Base-by-base conservation (phyloP, 2,113 vertebrate species). In the pig (Sus scrofa) region DNA sequence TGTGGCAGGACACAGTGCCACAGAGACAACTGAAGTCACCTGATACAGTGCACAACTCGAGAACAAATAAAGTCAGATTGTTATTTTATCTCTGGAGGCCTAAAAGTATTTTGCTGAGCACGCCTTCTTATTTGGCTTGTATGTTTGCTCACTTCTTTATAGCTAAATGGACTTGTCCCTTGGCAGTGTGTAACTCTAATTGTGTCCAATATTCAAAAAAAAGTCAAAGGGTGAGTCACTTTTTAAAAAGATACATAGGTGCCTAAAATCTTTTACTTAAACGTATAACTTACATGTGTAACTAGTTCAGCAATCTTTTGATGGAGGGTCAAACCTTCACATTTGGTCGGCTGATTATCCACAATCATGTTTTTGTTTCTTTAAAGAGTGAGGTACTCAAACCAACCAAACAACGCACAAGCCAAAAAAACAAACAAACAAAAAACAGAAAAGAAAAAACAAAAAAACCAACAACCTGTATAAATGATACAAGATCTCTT, bases 1-100 rank as follows among this genome's bases (percentile, higher is more conserved):
- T 71, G 81, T 50, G 86, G 93, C 63, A 5, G 22, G 54, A 96
- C 97, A 54, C 12, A 0, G 3, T 30, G 94, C 96, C 92, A 60
- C 0, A 19, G 73, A 84, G 92, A 89, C 97, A 96, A 39, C 95
- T 98, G 97, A 74, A 60, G 87, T 96, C 96, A 97, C 83, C 96
- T 93, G 96, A 94, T 95, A 81, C 34, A 39, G 70, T 12, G 1
- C 44, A 30, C 89, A 63, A n/a, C 93, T 83, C 88, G 26, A 37
- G 82, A 92, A 93, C 89, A 95, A 85, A 96, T 75, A 93, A 89
- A 96, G 92, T 90, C 50, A 90, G n/a, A 27, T 63, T 94, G 81
- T 89, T 85, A 52, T 88, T 97, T 94, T 85, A 27, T 82, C 83
- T 94, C 82, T 71, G 68, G 85, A 85, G 34, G 30, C 30, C 79